Conservation (phyloP, 1,140 invertebrate species). For the Diuraphis noxia region DNA sequence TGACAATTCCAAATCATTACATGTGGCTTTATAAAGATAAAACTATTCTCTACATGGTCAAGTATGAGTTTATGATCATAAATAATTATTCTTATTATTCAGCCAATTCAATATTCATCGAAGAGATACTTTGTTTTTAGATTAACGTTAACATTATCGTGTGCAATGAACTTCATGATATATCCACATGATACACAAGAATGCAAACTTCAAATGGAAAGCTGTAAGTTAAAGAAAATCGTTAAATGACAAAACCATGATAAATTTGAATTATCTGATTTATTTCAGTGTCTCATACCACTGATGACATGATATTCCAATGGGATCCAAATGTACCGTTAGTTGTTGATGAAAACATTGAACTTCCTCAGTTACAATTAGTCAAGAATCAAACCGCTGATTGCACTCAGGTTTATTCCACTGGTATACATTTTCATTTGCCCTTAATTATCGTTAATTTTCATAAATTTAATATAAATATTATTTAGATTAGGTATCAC, state of each 20-base stretch:
- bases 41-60: slow-evolving; percentile 85
- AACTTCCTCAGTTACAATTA: slow-evolving; percentile 81
- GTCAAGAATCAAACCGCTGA: slow-evolving; percentile 83
- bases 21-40: slow-evolving; percentile 87
- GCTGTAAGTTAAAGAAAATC: slow-evolving; percentile 68
- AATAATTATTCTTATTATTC: not conserved
- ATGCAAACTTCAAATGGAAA: slow-evolving; percentile 90
- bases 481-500: too few relatives aligned
- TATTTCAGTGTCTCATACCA: slow-evolving; percentile 80
- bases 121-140: slow-evolving; percentile 60
- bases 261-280: not conserved
- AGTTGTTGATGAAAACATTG: slow-evolving; percentile 87
- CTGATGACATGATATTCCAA: slow-evolving; percentile 86
- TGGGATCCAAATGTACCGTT: slow-evolving; percentile 86
- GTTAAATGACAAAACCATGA: not conserved
- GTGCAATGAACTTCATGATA: slow-evolving; percentile 89
- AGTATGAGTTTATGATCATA: slow-evolving; percentile 63
- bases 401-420: slow-evolving; percentile 85
- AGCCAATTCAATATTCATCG: not conserved
- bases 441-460: not conserved
- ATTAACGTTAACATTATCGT: slow-evolving; percentile 79
- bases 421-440: slow-evolving; percentile 65
- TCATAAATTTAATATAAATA: not conserved
- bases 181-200: slow-evolving; percentile 91
- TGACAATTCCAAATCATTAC: slow-evolving; percentile 92